phyloP scores from a whole-genome alignment of 92 coral and sea anemone species.

The Porites cylindrica region DNA sequence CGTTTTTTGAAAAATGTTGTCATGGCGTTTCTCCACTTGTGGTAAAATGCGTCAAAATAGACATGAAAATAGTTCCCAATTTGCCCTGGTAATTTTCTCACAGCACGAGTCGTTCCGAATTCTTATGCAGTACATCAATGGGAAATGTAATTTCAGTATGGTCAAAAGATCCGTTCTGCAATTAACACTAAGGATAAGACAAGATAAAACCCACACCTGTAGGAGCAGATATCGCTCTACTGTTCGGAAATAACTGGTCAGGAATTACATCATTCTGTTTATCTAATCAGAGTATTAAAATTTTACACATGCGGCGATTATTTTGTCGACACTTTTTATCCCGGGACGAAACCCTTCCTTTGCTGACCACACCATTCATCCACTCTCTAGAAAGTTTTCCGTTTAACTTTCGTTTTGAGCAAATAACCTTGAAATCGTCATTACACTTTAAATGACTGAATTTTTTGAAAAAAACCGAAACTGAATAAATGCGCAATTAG shows the following conservation, averaged over 20 bases:
- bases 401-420: neutral
- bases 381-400: no score
- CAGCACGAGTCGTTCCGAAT: constrained; percentile 27
- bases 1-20: constrained; percentile 9
- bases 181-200: neutral
- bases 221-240: neutral
- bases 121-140: neutral
- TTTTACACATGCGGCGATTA: neutral
- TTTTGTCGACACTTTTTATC: neutral
- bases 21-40: constrained; percentile 27
- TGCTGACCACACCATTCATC: neutral
- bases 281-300: neutral
- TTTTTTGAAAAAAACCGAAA: no score
- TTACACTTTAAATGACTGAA: neutral
- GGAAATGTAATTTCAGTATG: neutral
- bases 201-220: neutral
- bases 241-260: neutral
- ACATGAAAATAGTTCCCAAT: constrained; percentile 24
- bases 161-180: neutral
- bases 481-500: no score
- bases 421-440: neutral
- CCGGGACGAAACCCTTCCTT: neutral
- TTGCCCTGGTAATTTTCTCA: constrained; percentile 13
- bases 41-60: constrained; percentile 39
- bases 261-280: neutral